A percentile compares a stretch with the other conserved stretches of the same genome.
phyloP scores from a whole-genome alignment of 2,888 invertebrate species.

The Orchestes rusci region DNA sequence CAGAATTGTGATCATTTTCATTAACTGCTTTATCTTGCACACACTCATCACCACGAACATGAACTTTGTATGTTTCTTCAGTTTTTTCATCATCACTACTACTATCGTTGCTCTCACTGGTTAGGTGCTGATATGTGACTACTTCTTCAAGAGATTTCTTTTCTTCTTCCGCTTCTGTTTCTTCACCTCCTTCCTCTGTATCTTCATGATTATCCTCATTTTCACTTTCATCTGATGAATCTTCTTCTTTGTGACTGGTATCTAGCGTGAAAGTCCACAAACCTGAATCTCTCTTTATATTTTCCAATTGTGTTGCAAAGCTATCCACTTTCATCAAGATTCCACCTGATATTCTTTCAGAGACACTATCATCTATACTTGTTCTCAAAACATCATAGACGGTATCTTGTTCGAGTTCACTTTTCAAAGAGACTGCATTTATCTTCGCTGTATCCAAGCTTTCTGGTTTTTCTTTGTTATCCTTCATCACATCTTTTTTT shows the following conservation, averaged over 20 bases:
- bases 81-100: not conserved
- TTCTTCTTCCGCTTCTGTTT: conserved; percentile 6
- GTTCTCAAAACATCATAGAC: too few relatives aligned
- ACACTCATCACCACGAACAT: too few relatives aligned
- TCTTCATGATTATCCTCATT: conserved; percentile 5
- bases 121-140: not conserved
- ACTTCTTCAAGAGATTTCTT: conserved; percentile 2
- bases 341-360: conserved; percentile 17
- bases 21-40: not conserved
- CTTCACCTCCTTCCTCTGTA: conserved; percentile 6
- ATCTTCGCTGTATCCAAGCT: too few relatives aligned
- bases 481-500: conserved; percentile 1
- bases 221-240: conserved; percentile 3
- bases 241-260: not conserved
- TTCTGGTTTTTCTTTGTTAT: too few relatives aligned
- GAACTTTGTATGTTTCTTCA: too few relatives aligned
- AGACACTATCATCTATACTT: too few relatives aligned
- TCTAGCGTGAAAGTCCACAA: conserved; percentile 17
- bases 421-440: too few relatives aligned
- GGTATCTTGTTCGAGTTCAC: too few relatives aligned
- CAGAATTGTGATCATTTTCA: not conserved
- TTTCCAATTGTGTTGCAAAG: conserved; percentile 28
- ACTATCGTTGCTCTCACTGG: not conserved
- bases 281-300: conserved; percentile 29
- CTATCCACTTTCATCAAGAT: conserved; percentile 30